Base-by-base conservation (phyloP, 2,113 vertebrate genomes). In the Blennius ocellaris region DNA sequence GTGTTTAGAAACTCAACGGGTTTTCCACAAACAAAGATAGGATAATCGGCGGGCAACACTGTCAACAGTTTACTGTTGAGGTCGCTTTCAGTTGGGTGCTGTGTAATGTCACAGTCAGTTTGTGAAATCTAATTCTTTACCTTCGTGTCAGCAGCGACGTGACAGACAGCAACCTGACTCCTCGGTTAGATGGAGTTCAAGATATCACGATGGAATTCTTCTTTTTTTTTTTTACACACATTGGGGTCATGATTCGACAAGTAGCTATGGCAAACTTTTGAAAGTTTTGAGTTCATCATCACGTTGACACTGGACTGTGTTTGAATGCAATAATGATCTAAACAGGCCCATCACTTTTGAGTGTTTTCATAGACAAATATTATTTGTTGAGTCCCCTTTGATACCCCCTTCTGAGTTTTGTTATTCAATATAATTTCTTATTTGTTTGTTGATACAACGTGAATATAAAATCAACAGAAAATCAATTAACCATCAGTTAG, bases 21-120 rank as follows among this genome's bases (percentile, higher is more conserved):
- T 14, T 56, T 47, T 65, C 45, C 4, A 38, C 54, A 71, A 69
- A 76, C 49, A 58, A 0, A 37, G 9, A 59, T 11, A 10, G 8
- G 41, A 65, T 50, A 5, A 16, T 51, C 21, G 38, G 38, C 61
- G 78, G 63, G n/a, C 54, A 14, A 14, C 10, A 6, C 15, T n/a
- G 15, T 44, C 48, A 41, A 44, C 0, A 21, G 40, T 54, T 49
- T 11, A 59, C 3, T 53, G 60, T 41, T 39, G 14, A 37, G 47
- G 21, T 40, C n/a, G 10, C 1, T 57, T 62, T 65, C 43, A 54
- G 40, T n/a, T 47, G 16, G 47, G 53, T 54, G 0, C 77, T 81
- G 82, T 44, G 41, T 10, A 57, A 50, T 1, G 9, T 76, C 41
- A 36, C 1, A 30, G 30, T 49, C 14, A 5, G 15, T 16, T 52